Evolutionary conservation across 2,888 invertebrate genomes (phyloP).

Genomic region (Agrochola lychnidis): DNA sequence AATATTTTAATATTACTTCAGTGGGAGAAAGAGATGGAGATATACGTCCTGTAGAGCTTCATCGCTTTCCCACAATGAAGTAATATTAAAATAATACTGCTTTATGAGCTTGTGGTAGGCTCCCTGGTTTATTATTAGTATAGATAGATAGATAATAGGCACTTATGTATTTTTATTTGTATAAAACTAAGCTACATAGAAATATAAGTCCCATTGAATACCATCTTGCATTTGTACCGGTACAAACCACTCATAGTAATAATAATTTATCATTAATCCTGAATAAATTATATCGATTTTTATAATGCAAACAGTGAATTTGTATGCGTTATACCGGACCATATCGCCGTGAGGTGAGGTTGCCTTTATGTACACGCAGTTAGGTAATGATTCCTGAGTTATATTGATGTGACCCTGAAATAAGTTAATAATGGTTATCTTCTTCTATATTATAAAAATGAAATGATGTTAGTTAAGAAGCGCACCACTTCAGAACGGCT

Average conservation of each 20-base stretch:
- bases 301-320: conserved; percentile 67
- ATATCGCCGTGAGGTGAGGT: conserved; percentile 23
- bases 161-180: neutral
- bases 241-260: conserved; percentile 70
- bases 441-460: neutral
- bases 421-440: neutral
- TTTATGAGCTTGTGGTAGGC: too few species aligned
- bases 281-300: conserved; percentile 53
- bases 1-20: too few species aligned
- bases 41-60: too few species aligned
- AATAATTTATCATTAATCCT: neutral
- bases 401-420: conserved; percentile 34
- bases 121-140: neutral
- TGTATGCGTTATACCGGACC: conserved; percentile 46
- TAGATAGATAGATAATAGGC: neutral
- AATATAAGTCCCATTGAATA: conserved; percentile 67
- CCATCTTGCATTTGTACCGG: conserved; percentile 63
- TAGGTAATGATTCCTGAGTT: neutral
- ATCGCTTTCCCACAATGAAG: too few species aligned
- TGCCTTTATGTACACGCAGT: conserved; percentile 45
- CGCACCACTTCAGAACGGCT: neutral
- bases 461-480: neutral
- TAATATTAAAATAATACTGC: too few species aligned
- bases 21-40: too few species aligned
- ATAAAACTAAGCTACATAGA: neutral